These are phyloP conservation scores for Zeugodacus cucurbitae DNA, from an alignment of 1,140 invertebrate genomes.

Conservation along the genomic window DNA sequence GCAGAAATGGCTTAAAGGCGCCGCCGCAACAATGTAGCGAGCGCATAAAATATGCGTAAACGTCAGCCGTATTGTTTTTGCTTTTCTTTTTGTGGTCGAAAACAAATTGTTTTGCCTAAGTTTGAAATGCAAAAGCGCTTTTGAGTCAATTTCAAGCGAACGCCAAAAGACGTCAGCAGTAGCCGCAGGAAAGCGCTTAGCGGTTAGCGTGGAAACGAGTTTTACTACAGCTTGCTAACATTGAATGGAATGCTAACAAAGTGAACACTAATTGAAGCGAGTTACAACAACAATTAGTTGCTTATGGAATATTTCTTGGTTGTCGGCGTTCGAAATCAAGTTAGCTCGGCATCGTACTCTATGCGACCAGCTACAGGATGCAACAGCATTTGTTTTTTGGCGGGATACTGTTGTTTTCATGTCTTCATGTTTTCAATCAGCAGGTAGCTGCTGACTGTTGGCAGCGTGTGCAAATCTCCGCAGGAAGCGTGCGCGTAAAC, in stretches of 20 bases:
- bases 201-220: background rate
- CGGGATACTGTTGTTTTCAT: background rate
- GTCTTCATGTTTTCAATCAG: background rate
- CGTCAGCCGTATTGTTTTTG: background rate
- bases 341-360: too few species aligned
- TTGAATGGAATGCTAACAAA: background rate
- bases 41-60: slow-evolving; percentile 9
- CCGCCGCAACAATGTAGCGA: too few species aligned
- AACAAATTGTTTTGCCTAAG: background rate
- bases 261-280: background rate
- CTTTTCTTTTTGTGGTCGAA: background rate
- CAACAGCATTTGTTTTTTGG: background rate
- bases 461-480: background rate
- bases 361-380: background rate
- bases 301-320: background rate
- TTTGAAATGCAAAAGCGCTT: slow-evolving; percentile 25
- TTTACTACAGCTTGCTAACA: background rate
- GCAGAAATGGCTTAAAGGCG: background rate
- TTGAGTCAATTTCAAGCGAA: background rate
- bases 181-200: background rate
- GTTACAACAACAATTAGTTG: background rate
- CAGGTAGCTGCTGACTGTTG: background rate
- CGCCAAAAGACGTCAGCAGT: background rate
- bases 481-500: background rate
- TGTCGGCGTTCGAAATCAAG: too few species aligned